Conservation (phyloP, 2,113 vertebrate genomes). For the Azemiops feae region DNA sequence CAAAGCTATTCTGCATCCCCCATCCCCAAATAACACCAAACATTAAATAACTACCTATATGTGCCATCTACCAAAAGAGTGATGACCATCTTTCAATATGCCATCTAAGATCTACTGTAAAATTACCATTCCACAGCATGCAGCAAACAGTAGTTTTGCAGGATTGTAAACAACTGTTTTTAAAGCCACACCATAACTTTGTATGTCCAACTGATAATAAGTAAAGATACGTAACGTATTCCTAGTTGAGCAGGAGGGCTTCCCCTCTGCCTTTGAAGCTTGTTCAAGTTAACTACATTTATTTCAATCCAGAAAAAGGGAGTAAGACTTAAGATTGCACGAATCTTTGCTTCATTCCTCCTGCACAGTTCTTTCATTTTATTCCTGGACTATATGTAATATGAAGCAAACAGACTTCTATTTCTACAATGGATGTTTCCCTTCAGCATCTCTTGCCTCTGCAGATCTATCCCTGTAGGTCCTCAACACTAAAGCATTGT, state of each 20-base stretch:
- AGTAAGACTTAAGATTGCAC: neutral
- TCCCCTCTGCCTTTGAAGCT: neutral
- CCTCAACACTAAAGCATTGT: neutral
- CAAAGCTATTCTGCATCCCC: neutral
- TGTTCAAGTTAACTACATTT: neutral
- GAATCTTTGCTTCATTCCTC: neutral
- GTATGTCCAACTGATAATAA: neutral
- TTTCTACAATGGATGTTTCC: neutral
- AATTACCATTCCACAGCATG: neutral
- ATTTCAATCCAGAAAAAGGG: neutral
- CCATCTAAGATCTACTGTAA: neutral
- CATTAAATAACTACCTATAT: neutral
- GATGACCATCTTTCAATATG: neutral
- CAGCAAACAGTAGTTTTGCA: conserved; percentile 15
- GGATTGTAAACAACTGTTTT: conserved; percentile 4
- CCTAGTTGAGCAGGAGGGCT: neutral
- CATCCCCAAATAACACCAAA: neutral
- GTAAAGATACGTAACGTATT: neutral
- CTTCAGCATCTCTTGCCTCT: neutral
- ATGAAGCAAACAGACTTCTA: neutral
- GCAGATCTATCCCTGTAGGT: neutral
- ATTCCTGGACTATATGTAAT: neutral
- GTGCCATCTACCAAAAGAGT: neutral
- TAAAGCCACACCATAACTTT: conserved; percentile 27
- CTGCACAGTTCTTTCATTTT: neutral